These are phyloP conservation scores for Electrophaes corylata DNA, from an alignment of 2,888 invertebrate species.

Conservation along the genomic window DNA sequence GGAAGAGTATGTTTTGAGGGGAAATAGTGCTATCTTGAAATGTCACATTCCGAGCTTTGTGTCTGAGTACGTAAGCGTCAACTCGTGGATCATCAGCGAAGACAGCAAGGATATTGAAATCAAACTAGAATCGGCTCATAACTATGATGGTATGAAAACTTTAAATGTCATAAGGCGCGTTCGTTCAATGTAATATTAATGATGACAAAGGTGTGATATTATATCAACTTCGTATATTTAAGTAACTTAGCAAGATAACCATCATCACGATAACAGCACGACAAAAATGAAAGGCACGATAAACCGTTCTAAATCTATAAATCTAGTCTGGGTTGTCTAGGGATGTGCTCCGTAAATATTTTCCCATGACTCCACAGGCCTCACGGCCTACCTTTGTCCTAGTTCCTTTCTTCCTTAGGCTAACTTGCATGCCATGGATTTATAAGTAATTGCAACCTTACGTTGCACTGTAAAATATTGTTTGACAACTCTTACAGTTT, in stretches of 20 bases:
- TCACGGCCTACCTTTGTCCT: conserved; percentile 84
- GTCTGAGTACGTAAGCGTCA: conserved; percentile 93
- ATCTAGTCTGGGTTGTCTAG: conserved; percentile 46
- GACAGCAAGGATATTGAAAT: conserved; percentile 79
- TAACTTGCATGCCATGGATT: conserved; percentile 71
- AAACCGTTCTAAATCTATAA: not conserved
- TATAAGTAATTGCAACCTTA: conserved; percentile 77
- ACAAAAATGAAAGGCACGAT: no score
- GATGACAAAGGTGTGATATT: not conserved
- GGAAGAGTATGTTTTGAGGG: conserved; percentile 95
- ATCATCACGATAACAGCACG: not conserved
- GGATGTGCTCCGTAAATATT: conserved; percentile 58
- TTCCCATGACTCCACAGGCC: conserved; percentile 81
- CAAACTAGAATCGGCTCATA: conserved; percentile 67
- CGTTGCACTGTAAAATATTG: conserved; percentile 53
- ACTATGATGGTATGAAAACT: conserved; percentile 65
- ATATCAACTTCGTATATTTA: not conserved
- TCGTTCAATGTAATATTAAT: not conserved
- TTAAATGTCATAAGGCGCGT: conserved; percentile 1
- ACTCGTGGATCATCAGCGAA: conserved; percentile 94
- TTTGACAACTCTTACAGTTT: conserved; percentile 6
- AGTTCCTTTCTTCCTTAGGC: conserved; percentile 83
- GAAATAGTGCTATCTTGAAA: conserved; percentile 95
- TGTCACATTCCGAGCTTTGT: conserved; percentile 97
- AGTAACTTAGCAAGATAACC: not conserved